Base-by-base conservation (phyloP, 35 echinoderm and acorn worm species). In the Ophioderma brevispina region DNA sequence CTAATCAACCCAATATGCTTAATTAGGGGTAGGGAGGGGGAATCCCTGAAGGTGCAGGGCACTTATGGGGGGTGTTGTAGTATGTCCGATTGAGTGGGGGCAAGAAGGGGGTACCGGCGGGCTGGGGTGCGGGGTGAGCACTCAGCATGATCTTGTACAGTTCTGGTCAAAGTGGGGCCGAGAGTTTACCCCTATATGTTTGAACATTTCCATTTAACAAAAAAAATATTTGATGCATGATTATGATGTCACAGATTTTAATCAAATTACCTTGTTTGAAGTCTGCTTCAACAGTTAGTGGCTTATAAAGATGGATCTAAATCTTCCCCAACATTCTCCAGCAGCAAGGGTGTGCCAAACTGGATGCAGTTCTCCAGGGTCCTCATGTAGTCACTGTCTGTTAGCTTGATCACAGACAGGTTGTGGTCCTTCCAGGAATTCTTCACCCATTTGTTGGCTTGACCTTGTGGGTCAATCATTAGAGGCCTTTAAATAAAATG, bases 371-470 rank as follows among this genome's bases (percentile, higher is more conserved):
- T 99, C 82, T 99, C 97, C 40, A 99, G 77, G 18, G 94, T 99
- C 76, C 97, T 92, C 97, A 99, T 99, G 88, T 99, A 99, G 87
- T 99, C 97, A 39, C 80, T 86, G 42, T 99, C 97, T 0, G 97
- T 99, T 70, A 99, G 88, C 77, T 99, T 99, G 84, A 99, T 99
- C 21, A 99, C 97, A 17, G 90, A 90, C 55, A 99, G 80, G 31
- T 95, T 99, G 97, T 95, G 95, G 39, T 99, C 97, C 75, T 95
- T 95, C 92, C 95, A 94, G 35, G 97, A 95, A 79, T 99, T 99
- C 94, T 99, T 99, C 19, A 93, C 93, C 97, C 97, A 99, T 42
- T 99, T 99, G 37, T 99, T 99, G 79, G 97, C 97, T 64, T 99
- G 97, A 52, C 97, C 97, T 88, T 99, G 97, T 6, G 97, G 97